Percentiles rank a stretch among this genome's conserved stretches.
Conservation (phyloP, 2,888 invertebrate species). For the Cephus spinipes region DNA sequence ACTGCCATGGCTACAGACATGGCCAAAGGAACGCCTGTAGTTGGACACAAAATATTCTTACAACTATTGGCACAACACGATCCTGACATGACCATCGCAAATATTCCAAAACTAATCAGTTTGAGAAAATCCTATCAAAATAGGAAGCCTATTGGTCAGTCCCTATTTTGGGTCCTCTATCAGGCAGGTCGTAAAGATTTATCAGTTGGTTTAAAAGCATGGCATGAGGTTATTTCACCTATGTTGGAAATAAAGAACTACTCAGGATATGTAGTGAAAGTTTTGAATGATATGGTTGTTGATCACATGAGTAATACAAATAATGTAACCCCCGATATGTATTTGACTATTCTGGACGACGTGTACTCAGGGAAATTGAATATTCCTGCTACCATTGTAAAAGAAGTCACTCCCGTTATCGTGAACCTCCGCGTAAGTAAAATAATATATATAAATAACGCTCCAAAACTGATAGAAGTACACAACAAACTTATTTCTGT, state of each 20-base stretch:
- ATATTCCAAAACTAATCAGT: slow-evolving; percentile 73
- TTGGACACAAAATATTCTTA: slow-evolving; percentile 79
- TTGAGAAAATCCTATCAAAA: slow-evolving; percentile 83
- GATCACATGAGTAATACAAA: slow-evolving; percentile 65
- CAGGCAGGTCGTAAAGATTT: slow-evolving; percentile 78
- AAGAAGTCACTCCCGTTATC: slow-evolving; percentile 70
- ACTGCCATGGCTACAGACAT: slow-evolving; percentile 80
- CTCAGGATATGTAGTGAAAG: slow-evolving; percentile 73
- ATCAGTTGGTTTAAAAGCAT: slow-evolving; percentile 77
- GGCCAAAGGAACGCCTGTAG: slow-evolving; percentile 74
- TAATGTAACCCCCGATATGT: slow-evolving; percentile 69
- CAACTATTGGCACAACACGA: slow-evolving; percentile 77
- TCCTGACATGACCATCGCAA: slow-evolving; percentile 74
- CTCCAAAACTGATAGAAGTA: background rate
- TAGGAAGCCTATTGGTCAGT: slow-evolving; percentile 77
- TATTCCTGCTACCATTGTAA: slow-evolving; percentile 70
- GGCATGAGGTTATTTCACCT: slow-evolving; percentile 82
- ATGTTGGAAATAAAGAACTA: slow-evolving; percentile 79
- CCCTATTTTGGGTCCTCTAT: slow-evolving; percentile 82
- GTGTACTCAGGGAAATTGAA: slow-evolving; percentile 72
- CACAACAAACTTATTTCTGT: slow-evolving; percentile 27
- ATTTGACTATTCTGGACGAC: slow-evolving; percentile 73
- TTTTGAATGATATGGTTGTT: slow-evolving; percentile 71
- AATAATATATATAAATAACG: background rate
- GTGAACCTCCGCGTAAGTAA: slow-evolving; percentile 70